Evolutionary conservation across 2,113 vertebrate genomes (phyloP).

Genomic region (Anthoscopus minutus): DNA sequence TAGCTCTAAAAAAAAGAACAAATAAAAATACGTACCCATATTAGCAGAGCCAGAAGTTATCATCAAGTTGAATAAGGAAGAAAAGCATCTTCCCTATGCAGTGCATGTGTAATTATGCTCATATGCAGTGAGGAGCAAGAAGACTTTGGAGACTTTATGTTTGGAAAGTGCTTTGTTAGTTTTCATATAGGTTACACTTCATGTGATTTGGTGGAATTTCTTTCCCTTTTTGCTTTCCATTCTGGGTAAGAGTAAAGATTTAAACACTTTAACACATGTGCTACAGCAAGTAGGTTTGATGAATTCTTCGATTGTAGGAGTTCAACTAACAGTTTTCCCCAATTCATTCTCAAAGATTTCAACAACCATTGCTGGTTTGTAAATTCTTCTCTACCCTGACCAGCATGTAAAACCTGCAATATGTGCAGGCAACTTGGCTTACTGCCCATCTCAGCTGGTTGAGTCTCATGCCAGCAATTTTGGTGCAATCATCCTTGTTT

Average conservation of each 20-base stretch:
- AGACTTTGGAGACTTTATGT: background rate
- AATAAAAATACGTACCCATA: background rate
- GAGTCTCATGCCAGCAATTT: background rate
- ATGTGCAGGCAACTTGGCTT: background rate
- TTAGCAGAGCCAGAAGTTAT: background rate
- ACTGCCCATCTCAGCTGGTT: background rate
- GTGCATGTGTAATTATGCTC: background rate
- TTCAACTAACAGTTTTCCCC: background rate
- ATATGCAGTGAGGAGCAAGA: background rate
- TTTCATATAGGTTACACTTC: conserved; percentile 9
- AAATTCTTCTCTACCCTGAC: background rate
- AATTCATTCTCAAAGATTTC: conserved; percentile 52
- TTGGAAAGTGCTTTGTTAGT: background rate
- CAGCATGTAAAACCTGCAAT: background rate
- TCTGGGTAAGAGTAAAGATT: background rate
- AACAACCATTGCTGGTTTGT: background rate
- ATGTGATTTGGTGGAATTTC: background rate
- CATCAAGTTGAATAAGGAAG: background rate
- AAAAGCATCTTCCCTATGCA: background rate
- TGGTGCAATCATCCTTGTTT: background rate
- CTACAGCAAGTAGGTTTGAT: conserved; percentile 36
- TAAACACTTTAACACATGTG: background rate
- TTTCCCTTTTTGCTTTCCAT: background rate
- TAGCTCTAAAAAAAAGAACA: background rate
- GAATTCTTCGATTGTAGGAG: conserved; percentile 18